phyloP scores from a whole-genome alignment of 1,140 invertebrate genomes.

The Trichomalopsis sarcophagae region DNA sequence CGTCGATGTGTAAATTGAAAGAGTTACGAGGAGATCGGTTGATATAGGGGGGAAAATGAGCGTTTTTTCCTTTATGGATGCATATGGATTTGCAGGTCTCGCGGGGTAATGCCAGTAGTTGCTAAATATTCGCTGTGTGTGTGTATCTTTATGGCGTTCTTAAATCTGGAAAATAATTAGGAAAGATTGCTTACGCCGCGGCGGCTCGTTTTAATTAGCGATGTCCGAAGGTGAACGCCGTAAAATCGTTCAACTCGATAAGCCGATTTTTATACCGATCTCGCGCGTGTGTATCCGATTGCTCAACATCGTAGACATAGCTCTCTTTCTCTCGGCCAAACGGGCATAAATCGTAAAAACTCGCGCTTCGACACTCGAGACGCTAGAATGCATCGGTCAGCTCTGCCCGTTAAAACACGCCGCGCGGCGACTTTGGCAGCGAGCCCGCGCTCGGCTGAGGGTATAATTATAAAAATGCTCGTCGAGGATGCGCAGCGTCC shows the following conservation, averaged over 20 bases:
- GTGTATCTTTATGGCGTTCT: background rate
- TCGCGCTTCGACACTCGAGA: background rate
- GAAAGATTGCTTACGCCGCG: background rate
- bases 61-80: background rate
- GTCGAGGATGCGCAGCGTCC: background rate
- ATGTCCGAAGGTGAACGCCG: background rate
- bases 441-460: background rate
- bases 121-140: no score
- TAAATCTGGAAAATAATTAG: background rate
- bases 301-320: background rate
- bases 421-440: background rate
- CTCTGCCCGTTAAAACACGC: background rate
- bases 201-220: background rate
- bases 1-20: conserved; percentile 6
- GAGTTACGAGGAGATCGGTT: conserved; percentile 3
- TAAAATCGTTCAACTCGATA: background rate
- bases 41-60: background rate
- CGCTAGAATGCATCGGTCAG: background rate
- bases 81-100: background rate
- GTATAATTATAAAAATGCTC: conserved; percentile 39
- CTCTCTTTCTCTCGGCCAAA: no score
- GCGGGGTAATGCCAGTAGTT: no score
- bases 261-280: background rate
- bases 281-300: background rate
- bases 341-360: no score